Percentiles rank a stretch among this genome's conserved stretches.
These are phyloP conservation scores for Aleiodes leptofemur DNA, from an alignment of 2,888 invertebrate species.

Conservation along the genomic window DNA sequence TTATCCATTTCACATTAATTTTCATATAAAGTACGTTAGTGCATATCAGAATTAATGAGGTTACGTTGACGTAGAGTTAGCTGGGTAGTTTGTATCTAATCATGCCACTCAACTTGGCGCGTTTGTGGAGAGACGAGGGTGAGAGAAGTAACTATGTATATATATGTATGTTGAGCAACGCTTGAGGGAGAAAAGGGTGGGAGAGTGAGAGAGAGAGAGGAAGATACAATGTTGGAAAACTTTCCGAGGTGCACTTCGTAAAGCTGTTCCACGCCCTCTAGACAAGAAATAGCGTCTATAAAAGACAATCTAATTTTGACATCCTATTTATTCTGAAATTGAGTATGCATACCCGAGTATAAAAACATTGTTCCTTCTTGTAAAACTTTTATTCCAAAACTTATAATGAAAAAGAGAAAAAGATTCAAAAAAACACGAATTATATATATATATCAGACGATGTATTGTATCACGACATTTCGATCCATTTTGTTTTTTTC, in stretches of 20 bases:
- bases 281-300: constrained; percentile 29
- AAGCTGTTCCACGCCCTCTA: constrained; percentile 31
- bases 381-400: constrained; percentile 4
- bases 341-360: background rate
- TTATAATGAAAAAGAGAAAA: background rate
- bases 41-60: constrained; percentile 36
- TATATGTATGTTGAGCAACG: too few species aligned
- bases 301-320: constrained; percentile 41
- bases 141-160: background rate
- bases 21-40: background rate
- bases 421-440: background rate
- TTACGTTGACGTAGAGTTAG: constrained; percentile 42
- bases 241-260: constrained; percentile 37
- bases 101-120: constrained; percentile 39
- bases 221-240: constrained; percentile 25
- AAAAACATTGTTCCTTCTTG: background rate
- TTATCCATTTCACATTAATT: constrained; percentile 29
- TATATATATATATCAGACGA: background rate
- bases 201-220: constrained; percentile 17
- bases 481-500: too few species aligned
- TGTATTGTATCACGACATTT: too few species aligned
- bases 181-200: background rate
- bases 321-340: constrained; percentile 22
- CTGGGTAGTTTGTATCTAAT: constrained; percentile 44
- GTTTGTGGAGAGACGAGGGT: constrained; percentile 1